Base-by-base conservation (phyloP, 2,888 invertebrate species). In the Orthosia gothica region DNA sequence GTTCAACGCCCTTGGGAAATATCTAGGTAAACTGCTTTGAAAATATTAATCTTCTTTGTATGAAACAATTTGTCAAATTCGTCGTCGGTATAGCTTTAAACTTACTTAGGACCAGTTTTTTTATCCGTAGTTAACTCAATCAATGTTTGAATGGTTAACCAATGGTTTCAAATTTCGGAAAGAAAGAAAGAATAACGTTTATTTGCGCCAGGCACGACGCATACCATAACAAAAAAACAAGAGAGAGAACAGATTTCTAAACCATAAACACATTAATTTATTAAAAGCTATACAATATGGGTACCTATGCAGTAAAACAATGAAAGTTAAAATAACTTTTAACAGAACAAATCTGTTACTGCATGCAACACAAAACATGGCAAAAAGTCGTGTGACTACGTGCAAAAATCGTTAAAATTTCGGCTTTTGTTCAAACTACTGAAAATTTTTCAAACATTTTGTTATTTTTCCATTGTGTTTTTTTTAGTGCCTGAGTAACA, bases 341-440 rank as follows among this genome's bases (percentile, higher is more conserved):
- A 66, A 66, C 5, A 3, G 5, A 50, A 50, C 45, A 59, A 50
- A 4, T 58, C 20, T 16, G 9, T 32, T 40, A 47, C 59, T 54
- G n/a, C 32, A 59, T 23, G 1, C 3, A 18, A 63, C 45, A 63
- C 16, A 45, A 23, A 23, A 23, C 13, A 54, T 55, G 20, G 23
- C 13, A 54, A 62, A 55, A 47, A 45, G 3, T 50, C 49, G 40
- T 26, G 50, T 50, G 18, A 7, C 58, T 63, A 50, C n/a, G 32
- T 50, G 47, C 62, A 16, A 20, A 47, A 9, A 52, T 78, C 18
- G 26, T 76, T 59, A 54, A 50, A 76, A 15, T 52, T 47, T 70
- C 23, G 18, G 12, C 54, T 54, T 64, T 59, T 52, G 23, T 47
- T 49, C 1, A 49, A 75, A 75, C 1, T 16, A 15, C 16, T 65